Evolutionary conservation across 2,113 vertebrate genomes (phyloP).

Genomic region (Athene cunicularia): DNA sequence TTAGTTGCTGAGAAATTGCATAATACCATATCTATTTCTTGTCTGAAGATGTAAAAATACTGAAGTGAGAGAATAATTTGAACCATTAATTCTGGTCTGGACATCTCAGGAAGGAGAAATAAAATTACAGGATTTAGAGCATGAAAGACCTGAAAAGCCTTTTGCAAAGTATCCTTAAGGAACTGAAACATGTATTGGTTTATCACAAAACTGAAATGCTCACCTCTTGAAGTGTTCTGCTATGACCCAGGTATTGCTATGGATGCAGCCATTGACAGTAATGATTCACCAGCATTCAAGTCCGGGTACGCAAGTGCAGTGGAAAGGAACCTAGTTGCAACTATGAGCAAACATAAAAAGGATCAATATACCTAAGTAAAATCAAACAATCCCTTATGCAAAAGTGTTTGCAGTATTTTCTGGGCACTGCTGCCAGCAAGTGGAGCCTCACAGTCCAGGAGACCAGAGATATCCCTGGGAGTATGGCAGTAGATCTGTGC

Average conservation of each 20-base stretch:
- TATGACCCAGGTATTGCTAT: background rate
- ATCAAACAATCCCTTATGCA: background rate
- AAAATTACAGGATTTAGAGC: background rate
- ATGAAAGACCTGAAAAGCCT: background rate
- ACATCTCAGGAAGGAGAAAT: background rate
- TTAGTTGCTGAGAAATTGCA: background rate
- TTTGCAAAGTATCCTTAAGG: background rate
- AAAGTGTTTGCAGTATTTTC: background rate
- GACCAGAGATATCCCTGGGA: background rate
- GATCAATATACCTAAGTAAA: background rate
- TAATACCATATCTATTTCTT: background rate
- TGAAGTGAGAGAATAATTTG: background rate
- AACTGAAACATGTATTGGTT: background rate
- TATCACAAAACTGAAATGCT: background rate
- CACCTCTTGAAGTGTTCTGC: background rate
- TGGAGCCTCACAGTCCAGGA: background rate
- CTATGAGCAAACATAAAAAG: background rate
- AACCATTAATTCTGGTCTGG: background rate
- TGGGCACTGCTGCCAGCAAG: background rate
- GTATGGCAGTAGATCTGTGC: background rate
- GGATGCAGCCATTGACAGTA: background rate
- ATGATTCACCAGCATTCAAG: background rate
- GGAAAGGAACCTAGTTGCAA: background rate
- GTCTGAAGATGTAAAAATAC: background rate
- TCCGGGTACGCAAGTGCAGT: background rate